These are phyloP conservation scores for Rhinopomastus cyanomelas DNA, from an alignment of 2,113 vertebrate species.

Conservation along the genomic window DNA sequence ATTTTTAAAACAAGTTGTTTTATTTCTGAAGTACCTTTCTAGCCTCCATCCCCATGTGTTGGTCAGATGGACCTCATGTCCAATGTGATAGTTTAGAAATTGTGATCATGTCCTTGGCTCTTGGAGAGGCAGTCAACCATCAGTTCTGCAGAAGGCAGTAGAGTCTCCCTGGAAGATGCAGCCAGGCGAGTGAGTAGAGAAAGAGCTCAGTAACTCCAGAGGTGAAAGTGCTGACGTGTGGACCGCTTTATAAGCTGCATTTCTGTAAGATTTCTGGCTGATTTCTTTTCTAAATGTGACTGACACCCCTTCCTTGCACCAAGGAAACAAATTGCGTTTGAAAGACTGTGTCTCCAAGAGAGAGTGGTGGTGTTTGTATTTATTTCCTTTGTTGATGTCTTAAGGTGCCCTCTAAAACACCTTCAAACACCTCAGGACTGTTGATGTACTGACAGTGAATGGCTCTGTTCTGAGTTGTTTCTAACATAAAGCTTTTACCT, in stretches of 20 bases:
- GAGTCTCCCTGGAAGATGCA: background rate
- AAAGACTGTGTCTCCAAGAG: background rate
- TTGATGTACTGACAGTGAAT: background rate
- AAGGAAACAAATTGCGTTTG: background rate
- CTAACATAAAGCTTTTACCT: background rate
- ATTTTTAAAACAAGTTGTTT: background rate
- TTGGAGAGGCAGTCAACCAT: background rate
- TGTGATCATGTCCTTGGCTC: background rate
- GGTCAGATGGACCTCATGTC: background rate
- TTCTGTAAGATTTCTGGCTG: background rate
- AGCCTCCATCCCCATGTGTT: background rate
- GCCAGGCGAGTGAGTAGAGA: background rate
- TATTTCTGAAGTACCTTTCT: background rate
- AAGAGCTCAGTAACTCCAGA: background rate
- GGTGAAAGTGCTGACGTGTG: background rate
- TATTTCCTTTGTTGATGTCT: background rate
- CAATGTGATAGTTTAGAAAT: background rate
- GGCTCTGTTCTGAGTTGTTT: background rate
- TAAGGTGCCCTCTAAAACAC: background rate
- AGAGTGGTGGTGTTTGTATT: background rate
- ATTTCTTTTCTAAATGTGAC: background rate
- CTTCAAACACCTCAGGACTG: background rate
- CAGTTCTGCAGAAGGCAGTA: background rate
- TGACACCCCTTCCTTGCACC: background rate
- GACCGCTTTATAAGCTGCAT: background rate